Percentiles rank a stretch among this genome's conserved stretches.
Conservation (phyloP, 1,140 invertebrate species). For the Platyscapa corneri region DNA sequence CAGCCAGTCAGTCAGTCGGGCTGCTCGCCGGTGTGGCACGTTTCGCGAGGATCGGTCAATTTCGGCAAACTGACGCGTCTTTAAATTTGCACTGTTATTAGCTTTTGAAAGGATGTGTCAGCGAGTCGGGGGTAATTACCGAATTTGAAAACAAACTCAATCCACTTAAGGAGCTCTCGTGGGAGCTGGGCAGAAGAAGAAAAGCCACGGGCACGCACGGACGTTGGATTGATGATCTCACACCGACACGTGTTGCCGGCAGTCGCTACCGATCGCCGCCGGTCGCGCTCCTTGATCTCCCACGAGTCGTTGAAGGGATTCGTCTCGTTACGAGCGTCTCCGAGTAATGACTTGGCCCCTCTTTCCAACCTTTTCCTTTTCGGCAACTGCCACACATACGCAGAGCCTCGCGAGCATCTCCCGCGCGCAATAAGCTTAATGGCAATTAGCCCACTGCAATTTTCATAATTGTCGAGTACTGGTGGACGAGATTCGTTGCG, state of each 20-base stretch:
- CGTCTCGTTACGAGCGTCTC: not conserved
- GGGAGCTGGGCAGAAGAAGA: not conserved
- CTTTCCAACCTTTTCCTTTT: not conserved
- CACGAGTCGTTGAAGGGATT: conserved; percentile 5
- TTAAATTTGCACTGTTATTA: conserved; percentile 5
- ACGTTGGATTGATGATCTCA: not conserved
- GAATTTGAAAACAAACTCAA: not conserved
- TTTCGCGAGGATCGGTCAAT: not conserved
- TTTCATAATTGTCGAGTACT: conserved; percentile 19
- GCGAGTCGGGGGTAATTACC: not conserved
- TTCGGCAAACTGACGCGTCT: not conserved
- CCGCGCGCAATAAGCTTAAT: conserved; percentile 16
- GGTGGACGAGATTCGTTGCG: not conserved
- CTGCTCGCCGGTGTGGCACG: too few relatives aligned
- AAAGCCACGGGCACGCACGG: not conserved
- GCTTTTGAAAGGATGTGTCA: not conserved
- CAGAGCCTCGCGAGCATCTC: too few relatives aligned
- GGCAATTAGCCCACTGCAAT: conserved; percentile 26
- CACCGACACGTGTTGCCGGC: conserved; percentile 2
- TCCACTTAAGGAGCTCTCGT: not conserved
- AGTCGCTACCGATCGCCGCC: not conserved
- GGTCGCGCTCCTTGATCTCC: conserved; percentile 6
- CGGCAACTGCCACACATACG: too few relatives aligned
- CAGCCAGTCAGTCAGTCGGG: too few relatives aligned
- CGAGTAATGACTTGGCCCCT: conserved; percentile 19